phyloP scores from a whole-genome alignment of 2,797 vertebrate species.

The Characodon lateralis region DNA sequence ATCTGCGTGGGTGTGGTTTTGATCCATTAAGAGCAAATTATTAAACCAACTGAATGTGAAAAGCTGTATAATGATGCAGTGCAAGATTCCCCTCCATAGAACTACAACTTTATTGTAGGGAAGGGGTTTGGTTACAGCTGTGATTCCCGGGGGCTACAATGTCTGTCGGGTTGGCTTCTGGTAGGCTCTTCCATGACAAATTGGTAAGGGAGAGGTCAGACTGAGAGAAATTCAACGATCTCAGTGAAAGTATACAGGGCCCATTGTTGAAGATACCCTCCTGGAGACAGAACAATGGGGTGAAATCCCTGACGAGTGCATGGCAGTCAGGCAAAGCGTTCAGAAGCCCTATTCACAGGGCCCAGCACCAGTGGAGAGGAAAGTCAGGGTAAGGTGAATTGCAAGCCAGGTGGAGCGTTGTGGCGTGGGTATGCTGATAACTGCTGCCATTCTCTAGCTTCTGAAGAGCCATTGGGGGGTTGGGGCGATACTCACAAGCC shows the following conservation, averaged over 20 bases:
- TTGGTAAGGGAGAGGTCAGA: too few relatives aligned
- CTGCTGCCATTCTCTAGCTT: background rate
- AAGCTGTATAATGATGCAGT: background rate
- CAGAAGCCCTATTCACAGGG: background rate
- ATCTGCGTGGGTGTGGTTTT: background rate
- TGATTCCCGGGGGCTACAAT: too few relatives aligned
- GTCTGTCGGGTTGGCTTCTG: too few relatives aligned
- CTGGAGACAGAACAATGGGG: background rate
- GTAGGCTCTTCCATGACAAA: background rate
- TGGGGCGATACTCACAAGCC: background rate
- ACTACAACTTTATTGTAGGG: too few relatives aligned
- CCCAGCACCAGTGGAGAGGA: background rate
- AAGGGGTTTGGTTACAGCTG: background rate
- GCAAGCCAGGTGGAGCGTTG: too few relatives aligned
- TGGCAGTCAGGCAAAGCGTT: background rate
- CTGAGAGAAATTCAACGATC: background rate
- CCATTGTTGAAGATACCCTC: background rate
- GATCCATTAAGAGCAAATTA: conserved; percentile 43
- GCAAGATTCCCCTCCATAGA: background rate
- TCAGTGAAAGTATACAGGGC: background rate
- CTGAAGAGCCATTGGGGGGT: background rate
- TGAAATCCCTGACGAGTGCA: background rate
- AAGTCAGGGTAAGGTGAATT: background rate
- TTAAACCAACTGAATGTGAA: conserved; percentile 10
- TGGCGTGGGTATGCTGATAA: too few relatives aligned